Conservation (phyloP, 2,113 vertebrate genomes). For the Rissa tridactyla region DNA sequence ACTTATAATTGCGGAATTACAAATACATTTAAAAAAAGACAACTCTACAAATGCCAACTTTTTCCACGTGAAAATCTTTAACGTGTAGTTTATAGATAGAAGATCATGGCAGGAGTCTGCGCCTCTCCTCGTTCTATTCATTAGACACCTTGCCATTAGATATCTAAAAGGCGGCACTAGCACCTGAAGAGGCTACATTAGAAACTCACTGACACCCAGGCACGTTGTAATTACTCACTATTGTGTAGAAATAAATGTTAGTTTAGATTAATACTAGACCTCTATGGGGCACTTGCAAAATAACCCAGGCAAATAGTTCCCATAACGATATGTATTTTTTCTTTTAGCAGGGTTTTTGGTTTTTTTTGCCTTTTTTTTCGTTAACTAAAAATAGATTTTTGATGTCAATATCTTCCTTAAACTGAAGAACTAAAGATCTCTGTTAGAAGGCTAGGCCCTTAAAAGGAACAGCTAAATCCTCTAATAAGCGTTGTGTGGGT, state of each 20-base stretch:
- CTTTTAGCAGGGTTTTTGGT: neutral
- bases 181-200: neutral
- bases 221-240: neutral
- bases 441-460: neutral
- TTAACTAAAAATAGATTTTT: neutral
- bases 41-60: neutral
- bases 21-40: neutral
- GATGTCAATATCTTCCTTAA: neutral
- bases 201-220: neutral
- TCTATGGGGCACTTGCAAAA: neutral
- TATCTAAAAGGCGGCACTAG: neutral
- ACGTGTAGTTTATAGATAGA: neutral
- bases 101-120: accelerated
- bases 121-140: neutral
- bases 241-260: neutral
- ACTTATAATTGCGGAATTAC: neutral
- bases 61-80: neutral
- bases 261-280: neutral
- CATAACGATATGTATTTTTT: neutral
- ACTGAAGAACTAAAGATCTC: neutral
- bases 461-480: neutral
- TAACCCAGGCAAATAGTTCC: neutral
- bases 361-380: neutral
- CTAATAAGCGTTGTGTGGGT: neutral
- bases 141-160: neutral